Conservation (phyloP, 1,140 invertebrate genomes). For the Trinorchestia longiramus region DNA sequence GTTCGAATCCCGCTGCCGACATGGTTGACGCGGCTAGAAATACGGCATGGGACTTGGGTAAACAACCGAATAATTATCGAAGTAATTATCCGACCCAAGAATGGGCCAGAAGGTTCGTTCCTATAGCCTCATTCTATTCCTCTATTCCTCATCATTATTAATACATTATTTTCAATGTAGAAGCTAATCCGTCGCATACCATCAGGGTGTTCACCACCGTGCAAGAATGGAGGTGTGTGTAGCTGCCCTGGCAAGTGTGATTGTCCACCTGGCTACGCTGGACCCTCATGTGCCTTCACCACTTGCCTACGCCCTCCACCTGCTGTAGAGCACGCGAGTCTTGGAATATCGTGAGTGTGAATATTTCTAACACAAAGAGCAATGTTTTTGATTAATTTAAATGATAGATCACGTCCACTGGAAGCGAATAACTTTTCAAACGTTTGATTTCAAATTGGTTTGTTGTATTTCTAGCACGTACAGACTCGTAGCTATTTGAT, state of each 20-base stretch:
- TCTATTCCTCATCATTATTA: too few species aligned
- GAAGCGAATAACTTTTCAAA: neutral
- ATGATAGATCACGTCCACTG: neutral
- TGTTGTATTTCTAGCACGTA: neutral
- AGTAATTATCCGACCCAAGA: too few species aligned
- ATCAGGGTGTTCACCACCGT: neutral
- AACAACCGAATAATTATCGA: too few species aligned
- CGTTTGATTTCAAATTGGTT: neutral
- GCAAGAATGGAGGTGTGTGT: neutral
- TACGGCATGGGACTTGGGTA: too few species aligned
- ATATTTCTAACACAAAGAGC: neutral
- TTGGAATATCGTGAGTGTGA: neutral
- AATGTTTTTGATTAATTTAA: neutral
- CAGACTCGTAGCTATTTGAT: neutral
- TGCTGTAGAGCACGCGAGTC: neutral
- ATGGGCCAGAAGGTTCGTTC: too few species aligned
- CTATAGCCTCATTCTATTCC: too few species aligned
- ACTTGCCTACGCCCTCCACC: neutral
- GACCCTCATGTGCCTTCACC: neutral
- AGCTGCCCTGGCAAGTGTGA: slow-evolving; percentile 6
- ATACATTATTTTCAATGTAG: neutral
- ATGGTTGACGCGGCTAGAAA: too few species aligned
- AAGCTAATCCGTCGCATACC: neutral
- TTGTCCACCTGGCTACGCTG: neutral
- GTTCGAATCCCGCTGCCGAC: too few species aligned